Evolutionary conservation across 2,113 vertebrate species (phyloP).

Genomic region (Procavia capensis): DNA sequence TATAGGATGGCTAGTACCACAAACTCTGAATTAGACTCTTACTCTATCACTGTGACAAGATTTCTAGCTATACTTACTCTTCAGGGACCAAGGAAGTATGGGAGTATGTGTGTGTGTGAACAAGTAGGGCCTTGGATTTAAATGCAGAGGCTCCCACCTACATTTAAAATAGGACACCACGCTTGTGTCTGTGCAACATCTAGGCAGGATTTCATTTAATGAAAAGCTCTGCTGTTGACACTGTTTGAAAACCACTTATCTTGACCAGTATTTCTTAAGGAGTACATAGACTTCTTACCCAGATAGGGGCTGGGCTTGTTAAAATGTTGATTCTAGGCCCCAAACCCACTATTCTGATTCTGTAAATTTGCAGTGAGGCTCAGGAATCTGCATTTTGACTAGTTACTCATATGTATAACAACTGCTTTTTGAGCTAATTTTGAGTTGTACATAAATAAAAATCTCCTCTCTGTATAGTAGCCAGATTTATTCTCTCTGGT

Average conservation of each 20-base stretch:
- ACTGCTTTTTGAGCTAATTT: not conserved
- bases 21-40: not conserved
- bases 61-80: not conserved
- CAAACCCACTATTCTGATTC: not conserved
- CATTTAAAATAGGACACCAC: not conserved
- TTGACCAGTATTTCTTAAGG: not conserved
- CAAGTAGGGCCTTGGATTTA: not conserved
- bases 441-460: not conserved
- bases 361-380: not conserved
- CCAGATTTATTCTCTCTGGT: not conserved
- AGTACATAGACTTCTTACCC: not conserved
- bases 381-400: slow-evolving; percentile 3
- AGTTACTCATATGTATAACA: not conserved
- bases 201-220: slow-evolving; percentile 29
- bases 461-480: not conserved
- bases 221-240: slow-evolving; percentile 21
- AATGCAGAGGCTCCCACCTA: not conserved
- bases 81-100: not conserved
- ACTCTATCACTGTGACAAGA: not conserved
- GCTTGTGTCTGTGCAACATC: not conserved
- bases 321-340: not conserved
- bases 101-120: not conserved
- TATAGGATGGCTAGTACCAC: not conserved
- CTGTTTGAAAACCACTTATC: not conserved
- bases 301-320: not conserved